A percentile compares a stretch with the other conserved stretches of the same genome.
These are phyloP conservation scores for Clarias batrachus DNA, from an alignment of 2,113 vertebrate genomes.

Conservation along the genomic window DNA sequence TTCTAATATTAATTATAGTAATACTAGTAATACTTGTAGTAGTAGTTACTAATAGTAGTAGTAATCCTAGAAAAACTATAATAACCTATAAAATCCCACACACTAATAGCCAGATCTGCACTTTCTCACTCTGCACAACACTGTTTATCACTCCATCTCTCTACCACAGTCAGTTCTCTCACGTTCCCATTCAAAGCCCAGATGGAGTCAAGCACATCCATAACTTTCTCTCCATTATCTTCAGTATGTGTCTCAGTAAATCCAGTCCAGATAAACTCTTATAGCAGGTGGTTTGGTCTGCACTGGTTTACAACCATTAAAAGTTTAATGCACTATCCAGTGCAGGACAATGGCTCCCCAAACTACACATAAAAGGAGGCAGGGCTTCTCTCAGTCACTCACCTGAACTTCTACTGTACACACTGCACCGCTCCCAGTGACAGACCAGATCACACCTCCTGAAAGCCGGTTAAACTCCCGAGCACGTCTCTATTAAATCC, in stretches of 20 bases:
- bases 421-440: not conserved
- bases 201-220: not conserved
- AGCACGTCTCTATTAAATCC: not conserved
- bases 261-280: not conserved
- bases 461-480: constrained; percentile 10
- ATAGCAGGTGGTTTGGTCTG: not conserved
- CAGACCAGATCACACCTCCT: not conserved
- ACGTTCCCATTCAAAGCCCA: constrained; percentile 7
- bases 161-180: constrained; percentile 11
- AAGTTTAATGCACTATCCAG: not conserved
- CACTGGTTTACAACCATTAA: not conserved
- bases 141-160: not conserved
- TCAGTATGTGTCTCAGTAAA: not conserved
- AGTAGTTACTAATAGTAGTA: no score
- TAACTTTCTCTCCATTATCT: not conserved
- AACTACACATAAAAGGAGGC: not conserved
- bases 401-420: constrained; percentile 32
- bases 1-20: no score
- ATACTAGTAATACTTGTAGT: no score
- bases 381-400: constrained; percentile 22
- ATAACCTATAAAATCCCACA: not conserved
- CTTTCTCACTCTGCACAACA: not conserved
- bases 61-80: no score
- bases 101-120: not conserved
- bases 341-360: not conserved